These are phyloP conservation scores for Gnatocerus cornutus DNA, from an alignment of 2,888 invertebrate species.

Conservation along the genomic window DNA sequence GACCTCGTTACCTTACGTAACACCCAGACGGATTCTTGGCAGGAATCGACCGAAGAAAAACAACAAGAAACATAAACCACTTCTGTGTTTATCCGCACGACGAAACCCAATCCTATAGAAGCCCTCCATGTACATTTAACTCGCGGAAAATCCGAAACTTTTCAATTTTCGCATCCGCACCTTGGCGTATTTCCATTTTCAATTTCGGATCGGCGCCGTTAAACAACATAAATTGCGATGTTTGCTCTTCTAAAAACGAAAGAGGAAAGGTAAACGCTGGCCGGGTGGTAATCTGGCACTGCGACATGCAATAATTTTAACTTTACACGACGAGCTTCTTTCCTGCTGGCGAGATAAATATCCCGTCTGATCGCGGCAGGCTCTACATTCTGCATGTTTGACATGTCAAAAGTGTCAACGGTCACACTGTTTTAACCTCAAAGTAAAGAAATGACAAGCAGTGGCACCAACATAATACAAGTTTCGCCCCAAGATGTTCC, in stretches of 20 bases:
- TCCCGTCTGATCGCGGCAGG: too few species aligned
- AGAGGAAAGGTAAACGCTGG: background rate
- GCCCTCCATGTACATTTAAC: constrained; percentile 10
- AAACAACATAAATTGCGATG: background rate
- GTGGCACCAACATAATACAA: too few species aligned
- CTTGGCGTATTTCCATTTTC: background rate
- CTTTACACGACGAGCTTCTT: background rate
- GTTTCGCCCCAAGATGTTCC: too few species aligned
- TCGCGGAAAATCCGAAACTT: constrained; percentile 12
- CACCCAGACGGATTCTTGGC: constrained; percentile 18
- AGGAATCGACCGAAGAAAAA: constrained; percentile 2
- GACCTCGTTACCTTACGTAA: constrained; percentile 8
- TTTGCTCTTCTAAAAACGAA: background rate
- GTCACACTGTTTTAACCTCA: too few species aligned
- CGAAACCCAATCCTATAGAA: constrained; percentile 21
- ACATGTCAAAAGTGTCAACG: too few species aligned
- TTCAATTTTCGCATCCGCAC: background rate
- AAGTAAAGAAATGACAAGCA: too few species aligned
- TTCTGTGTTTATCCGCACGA: background rate
- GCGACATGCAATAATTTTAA: background rate
- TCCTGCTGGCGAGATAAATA: background rate
- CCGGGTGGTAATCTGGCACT: background rate
- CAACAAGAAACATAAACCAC: constrained; percentile 19
- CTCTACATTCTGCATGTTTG: too few species aligned
- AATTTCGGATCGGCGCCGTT: background rate